phyloP scores from a whole-genome alignment of 2,797 vertebrate species.

The Cetoscarus ocellatus region DNA sequence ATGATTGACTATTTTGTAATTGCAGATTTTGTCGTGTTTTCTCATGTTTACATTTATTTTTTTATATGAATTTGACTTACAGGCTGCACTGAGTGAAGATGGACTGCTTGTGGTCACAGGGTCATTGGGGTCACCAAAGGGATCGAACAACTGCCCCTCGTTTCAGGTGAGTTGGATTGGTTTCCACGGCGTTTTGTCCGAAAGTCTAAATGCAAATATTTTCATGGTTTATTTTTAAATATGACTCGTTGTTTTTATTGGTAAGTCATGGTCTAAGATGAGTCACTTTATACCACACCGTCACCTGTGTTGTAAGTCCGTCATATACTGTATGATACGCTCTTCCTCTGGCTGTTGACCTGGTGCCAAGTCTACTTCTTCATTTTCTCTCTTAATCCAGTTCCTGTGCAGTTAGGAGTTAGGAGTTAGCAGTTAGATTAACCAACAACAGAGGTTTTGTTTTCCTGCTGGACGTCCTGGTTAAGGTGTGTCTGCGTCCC shows the following conservation, averaged over 20 bases:
- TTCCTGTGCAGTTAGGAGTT: constrained; percentile 9
- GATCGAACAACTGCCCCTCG: too few relatives aligned
- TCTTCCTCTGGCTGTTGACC: neutral
- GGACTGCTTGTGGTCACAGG: too few relatives aligned
- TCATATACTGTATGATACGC: neutral
- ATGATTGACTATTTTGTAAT: too few relatives aligned
- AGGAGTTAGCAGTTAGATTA: neutral
- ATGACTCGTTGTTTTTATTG: neutral
- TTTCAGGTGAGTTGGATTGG: too few relatives aligned
- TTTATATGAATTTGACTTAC: too few relatives aligned
- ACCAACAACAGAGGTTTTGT: neutral
- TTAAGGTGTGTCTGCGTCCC: constrained; percentile 34
- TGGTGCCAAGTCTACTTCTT: neutral
- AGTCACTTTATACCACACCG: neutral
- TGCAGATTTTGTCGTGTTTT: too few relatives aligned
- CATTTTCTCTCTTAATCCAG: neutral
- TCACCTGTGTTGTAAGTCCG: neutral
- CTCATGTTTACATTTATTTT: too few relatives aligned
- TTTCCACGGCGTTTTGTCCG: too few relatives aligned
- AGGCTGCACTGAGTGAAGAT: too few relatives aligned
- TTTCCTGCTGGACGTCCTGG: constrained; percentile 4
- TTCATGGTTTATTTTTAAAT: neutral
- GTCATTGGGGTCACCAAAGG: too few relatives aligned
- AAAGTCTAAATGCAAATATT: too few relatives aligned
- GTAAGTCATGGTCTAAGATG: neutral